phyloP scores from a whole-genome alignment of 2,113 vertebrate genomes.

The Elgaria multicarinata region DNA sequence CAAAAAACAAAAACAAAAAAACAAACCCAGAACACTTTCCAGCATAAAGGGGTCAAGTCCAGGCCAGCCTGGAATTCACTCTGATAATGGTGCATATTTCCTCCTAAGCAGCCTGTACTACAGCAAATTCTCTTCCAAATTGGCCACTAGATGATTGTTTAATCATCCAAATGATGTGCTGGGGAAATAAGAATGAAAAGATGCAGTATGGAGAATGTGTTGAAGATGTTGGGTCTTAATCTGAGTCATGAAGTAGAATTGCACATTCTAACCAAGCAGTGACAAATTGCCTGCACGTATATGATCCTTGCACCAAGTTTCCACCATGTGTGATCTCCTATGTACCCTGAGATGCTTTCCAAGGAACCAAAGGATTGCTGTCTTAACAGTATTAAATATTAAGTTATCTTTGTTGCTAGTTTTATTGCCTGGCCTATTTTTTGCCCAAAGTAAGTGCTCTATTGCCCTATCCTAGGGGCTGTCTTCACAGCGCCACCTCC shows the following conservation, averaged over 20 bases:
- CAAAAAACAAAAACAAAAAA: neutral
- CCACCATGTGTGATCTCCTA: neutral
- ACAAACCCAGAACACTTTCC: neutral
- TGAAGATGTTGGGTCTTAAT: neutral
- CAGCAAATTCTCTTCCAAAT: neutral
- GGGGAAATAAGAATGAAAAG: neutral
- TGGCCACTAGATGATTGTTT: neutral
- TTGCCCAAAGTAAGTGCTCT: neutral
- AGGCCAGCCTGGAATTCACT: neutral
- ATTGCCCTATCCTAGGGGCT: neutral
- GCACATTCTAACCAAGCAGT: neutral
- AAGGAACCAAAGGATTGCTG: no score
- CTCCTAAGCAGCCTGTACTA: neutral
- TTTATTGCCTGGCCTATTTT: neutral
- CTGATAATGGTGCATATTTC: conserved; percentile 5
- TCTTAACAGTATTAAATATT: neutral
- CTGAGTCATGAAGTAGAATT: neutral
- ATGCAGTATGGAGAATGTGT: neutral
- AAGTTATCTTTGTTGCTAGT: neutral
- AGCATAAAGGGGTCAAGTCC: neutral
- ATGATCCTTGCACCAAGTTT: neutral
- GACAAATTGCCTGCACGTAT: neutral
- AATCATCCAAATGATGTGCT: neutral
- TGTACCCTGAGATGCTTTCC: no score
- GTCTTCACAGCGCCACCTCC: no score